A percentile compares a stretch with the other conserved stretches of the same genome.
phyloP scores from a whole-genome alignment of 2,113 vertebrate genomes.

The Nanorana parkeri region DNA sequence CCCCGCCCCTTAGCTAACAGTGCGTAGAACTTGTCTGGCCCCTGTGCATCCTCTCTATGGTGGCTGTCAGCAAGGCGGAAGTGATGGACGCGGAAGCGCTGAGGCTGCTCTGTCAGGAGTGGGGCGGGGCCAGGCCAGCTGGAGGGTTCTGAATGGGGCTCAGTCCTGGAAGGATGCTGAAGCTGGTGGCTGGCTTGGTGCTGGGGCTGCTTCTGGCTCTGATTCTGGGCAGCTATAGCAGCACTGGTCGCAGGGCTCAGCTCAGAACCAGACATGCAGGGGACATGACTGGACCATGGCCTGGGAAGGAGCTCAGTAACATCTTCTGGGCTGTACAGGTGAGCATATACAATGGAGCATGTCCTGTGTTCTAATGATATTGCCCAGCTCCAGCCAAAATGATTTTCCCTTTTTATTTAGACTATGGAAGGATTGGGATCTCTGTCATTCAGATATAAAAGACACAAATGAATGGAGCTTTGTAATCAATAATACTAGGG shows the following conservation, averaged over 20 bases:
- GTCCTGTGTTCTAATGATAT: no score
- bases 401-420: no score
- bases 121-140: not conserved
- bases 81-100: conserved; percentile 35
- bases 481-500: no score
- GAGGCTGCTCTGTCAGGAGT: conserved; percentile 1
- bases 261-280: conserved; percentile 32
- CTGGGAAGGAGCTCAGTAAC: conserved; percentile 69
- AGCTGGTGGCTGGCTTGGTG: conserved; percentile 68
- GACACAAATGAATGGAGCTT: no score
- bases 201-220: conserved; percentile 74
- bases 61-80: conserved; percentile 1
- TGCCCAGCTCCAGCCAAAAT: no score
- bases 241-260: conserved; percentile 69
- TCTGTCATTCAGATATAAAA: no score
- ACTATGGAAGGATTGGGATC: no score
- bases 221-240: conserved; percentile 78
- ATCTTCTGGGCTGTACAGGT: conserved; percentile 90
- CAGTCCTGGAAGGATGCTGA: conserved; percentile 52
- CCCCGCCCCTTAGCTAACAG: not conserved
- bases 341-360: conserved; percentile 49
- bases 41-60: not conserved
- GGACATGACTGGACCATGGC: conserved; percentile 53
- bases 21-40: not conserved
- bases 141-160: not conserved